Evolutionary conservation across 2,113 vertebrate species (phyloP).

Genomic region (Bungarus multicinctus): DNA sequence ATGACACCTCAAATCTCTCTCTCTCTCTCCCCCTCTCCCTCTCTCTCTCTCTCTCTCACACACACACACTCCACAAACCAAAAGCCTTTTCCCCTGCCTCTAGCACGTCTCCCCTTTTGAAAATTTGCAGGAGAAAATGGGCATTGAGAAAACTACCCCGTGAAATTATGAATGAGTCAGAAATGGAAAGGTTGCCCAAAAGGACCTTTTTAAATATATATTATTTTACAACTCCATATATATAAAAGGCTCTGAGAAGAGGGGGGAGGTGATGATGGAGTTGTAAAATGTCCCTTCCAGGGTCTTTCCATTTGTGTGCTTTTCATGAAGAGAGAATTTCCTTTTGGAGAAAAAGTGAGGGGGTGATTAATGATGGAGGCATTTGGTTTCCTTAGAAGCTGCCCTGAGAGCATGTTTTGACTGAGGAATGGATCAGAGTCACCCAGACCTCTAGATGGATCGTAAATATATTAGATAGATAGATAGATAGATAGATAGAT

Average conservation of each 20-base stretch:
- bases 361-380: not conserved
- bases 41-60: too few species aligned
- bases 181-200: constrained; percentile 45
- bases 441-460: not conserved
- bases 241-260: not conserved
- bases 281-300: not conserved
- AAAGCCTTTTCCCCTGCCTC: constrained; percentile 18
- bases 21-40: too few species aligned
- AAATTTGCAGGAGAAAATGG: constrained; percentile 49
- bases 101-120: constrained; percentile 46
- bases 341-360: not conserved
- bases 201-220: not conserved
- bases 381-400: not conserved
- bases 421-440: not conserved
- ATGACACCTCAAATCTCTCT: constrained; percentile 51
- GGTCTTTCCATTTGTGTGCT: not conserved
- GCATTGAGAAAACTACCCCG: constrained; percentile 48
- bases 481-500: not conserved
- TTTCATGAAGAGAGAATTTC: not conserved
- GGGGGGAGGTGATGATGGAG: not conserved
- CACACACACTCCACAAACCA: not conserved
- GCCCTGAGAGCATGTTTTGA: not conserved
- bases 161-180: constrained; percentile 51
- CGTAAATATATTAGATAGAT: not conserved
- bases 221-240: too few species aligned